Percentiles rank a stretch among this genome's conserved stretches.
Evolutionary conservation across 2,797 vertebrate species (phyloP).

Genomic region (Acrocephalus scirpaceus): DNA sequence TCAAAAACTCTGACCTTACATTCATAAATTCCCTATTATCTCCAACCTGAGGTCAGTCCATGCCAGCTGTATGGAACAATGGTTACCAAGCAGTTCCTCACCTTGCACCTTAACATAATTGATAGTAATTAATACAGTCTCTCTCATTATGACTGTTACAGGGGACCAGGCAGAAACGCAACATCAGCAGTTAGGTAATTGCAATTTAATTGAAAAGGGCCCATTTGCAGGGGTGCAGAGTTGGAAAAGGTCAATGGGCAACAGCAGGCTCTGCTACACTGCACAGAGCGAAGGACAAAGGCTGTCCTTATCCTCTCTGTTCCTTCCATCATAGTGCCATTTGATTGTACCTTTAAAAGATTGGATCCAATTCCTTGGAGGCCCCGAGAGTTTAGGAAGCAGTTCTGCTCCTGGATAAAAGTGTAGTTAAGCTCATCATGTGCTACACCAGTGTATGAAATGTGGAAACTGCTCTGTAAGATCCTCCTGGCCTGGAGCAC

Average conservation of each 20-base stretch:
- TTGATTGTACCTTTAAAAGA: background rate
- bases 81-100: background rate
- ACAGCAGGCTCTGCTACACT: rapidly evolving
- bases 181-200: background rate
- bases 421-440: rapidly evolving
- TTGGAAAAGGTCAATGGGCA: background rate
- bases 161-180: background rate
- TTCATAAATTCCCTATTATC: background rate
- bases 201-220: background rate
- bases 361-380: background rate
- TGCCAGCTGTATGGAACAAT: background rate
- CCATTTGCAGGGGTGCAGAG: background rate
- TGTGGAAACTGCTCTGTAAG: background rate
- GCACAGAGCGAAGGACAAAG: background rate
- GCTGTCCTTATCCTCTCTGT: background rate
- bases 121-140: background rate
- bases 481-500: background rate
- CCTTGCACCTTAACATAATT: background rate
- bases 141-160: background rate
- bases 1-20: background rate
- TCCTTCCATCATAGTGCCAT: background rate
- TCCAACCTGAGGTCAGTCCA: background rate
- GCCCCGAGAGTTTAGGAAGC: background rate
- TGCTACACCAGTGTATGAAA: background rate
- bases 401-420: background rate